These are phyloP conservation scores for Trematomus loennbergii DNA, from an alignment of 2,113 vertebrate species.

Conservation along the genomic window DNA sequence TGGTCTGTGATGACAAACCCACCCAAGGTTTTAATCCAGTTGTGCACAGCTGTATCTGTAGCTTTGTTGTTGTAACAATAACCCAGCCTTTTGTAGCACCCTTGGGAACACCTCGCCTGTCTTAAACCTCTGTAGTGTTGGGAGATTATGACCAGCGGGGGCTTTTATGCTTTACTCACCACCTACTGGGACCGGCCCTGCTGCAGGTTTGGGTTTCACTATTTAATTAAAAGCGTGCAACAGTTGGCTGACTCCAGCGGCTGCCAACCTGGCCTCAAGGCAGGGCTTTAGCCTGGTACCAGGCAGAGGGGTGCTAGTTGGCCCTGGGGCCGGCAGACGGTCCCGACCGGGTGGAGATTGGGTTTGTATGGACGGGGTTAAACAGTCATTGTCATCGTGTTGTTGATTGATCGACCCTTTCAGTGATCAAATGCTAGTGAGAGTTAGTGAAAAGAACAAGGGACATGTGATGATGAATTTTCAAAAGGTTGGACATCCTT, in stretches of 20 bases:
- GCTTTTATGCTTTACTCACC: constrained; percentile 63
- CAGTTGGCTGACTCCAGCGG: constrained; percentile 72
- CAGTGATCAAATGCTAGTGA: constrained; percentile 14
- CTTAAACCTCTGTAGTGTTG: constrained; percentile 46
- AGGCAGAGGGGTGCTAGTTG: constrained; percentile 53
- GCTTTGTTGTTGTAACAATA: constrained; percentile 27
- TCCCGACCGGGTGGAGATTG: constrained; percentile 16
- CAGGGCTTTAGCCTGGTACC: constrained; percentile 46
- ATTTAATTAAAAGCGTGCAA: constrained; percentile 84
- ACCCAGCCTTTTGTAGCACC: constrained; percentile 9
- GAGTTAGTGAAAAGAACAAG: constrained; percentile 27
- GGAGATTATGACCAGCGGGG: constrained; percentile 48
- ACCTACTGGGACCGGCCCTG: constrained; percentile 42
- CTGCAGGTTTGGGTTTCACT: constrained; percentile 76
- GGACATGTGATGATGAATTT: constrained; percentile 4
- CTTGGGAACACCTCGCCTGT: constrained; percentile 28
- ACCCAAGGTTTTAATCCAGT: not conserved
- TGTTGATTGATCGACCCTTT: constrained; percentile 33
- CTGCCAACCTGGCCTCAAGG: constrained; percentile 64
- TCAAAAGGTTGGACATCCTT: constrained; percentile 11
- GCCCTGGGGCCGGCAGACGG: constrained; percentile 20
- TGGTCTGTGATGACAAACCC: not conserved
- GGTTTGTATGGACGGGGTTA: constrained; percentile 24
- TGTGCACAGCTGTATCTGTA: not conserved
- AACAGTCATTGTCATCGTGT: constrained; percentile 33